A percentile compares a stretch with the other conserved stretches of the same genome.
Evolutionary conservation across 2,888 invertebrate species (phyloP).

Genomic region (Leucania comma): DNA sequence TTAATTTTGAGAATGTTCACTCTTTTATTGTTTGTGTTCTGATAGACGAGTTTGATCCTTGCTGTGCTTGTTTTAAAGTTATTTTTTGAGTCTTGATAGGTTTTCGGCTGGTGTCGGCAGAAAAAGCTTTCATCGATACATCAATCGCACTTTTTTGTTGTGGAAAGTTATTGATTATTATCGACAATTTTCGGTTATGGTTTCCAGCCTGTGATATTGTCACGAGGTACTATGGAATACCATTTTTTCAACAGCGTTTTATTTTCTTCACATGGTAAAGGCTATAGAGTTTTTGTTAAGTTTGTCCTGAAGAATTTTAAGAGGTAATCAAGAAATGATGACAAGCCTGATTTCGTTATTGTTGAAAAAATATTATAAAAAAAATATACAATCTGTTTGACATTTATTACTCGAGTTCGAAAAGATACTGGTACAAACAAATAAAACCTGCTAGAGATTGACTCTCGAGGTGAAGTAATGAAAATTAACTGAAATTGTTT

Average conservation of each 20-base stretch:
- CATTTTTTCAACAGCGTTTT: slow-evolving; percentile 21
- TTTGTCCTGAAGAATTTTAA: slow-evolving; percentile 21
- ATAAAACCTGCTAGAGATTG: no score
- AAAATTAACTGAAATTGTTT: no score
- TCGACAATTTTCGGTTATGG: slow-evolving; percentile 56
- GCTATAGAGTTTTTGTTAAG: slow-evolving; percentile 4
- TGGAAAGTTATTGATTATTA: slow-evolving; percentile 61
- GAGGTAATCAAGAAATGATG: neutral
- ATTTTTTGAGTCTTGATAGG: neutral
- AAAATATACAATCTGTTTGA: no score
- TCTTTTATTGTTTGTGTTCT: slow-evolving; percentile 37
- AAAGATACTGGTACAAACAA: no score
- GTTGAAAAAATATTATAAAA: no score
- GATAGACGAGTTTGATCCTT: slow-evolving; percentile 31
- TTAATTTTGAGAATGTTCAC: slow-evolving; percentile 50
- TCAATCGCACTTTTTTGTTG: slow-evolving; percentile 51
- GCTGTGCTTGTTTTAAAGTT: neutral
- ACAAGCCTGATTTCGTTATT: no score
- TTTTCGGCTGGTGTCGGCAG: slow-evolving; percentile 20
- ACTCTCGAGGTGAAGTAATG: no score
- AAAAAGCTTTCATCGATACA: slow-evolving; percentile 51
- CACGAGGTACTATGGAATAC: slow-evolving; percentile 6
- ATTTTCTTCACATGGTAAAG: slow-evolving; percentile 11
- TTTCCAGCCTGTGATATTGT: slow-evolving; percentile 47
- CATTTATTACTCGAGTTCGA: no score